phyloP scores from a whole-genome alignment of 1,140 invertebrate genomes.

The Linepithema humile region DNA sequence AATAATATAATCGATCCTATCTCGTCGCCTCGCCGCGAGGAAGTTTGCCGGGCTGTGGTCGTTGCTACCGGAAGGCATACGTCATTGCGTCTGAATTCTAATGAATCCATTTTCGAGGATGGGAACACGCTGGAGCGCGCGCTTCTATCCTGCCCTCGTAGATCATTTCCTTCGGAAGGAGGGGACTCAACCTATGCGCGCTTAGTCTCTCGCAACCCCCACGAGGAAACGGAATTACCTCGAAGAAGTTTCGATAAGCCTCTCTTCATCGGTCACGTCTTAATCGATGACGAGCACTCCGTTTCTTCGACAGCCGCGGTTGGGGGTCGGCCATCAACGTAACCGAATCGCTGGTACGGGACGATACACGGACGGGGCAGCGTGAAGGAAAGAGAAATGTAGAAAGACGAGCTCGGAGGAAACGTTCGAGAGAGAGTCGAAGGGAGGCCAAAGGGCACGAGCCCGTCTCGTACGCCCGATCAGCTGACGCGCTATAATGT shows the following conservation, averaged over 20 bases:
- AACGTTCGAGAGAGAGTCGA: conserved; percentile 45
- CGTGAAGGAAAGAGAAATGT: conserved; percentile 56
- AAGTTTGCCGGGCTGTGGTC: conserved; percentile 3
- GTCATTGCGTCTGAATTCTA: conserved; percentile 38
- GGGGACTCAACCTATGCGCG: conserved; percentile 38
- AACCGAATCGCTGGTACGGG: conserved; percentile 64
- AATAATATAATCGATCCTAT: conserved; percentile 37
- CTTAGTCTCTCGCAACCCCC: conserved; percentile 60
- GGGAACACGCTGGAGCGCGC: neutral
- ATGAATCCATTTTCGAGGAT: conserved; percentile 59
- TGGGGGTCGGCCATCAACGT: conserved; percentile 66
- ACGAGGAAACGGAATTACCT: conserved; percentile 62
- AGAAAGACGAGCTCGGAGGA: conserved; percentile 30
- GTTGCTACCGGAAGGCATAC: conserved; percentile 31
- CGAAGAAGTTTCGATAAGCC: conserved; percentile 58
- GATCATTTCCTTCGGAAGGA: conserved; percentile 42
- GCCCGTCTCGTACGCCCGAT: neutral
- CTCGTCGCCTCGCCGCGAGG: conserved; percentile 14
- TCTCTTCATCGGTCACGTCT: conserved; percentile 72
- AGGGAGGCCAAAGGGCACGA: conserved; percentile 57
- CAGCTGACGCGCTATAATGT: conserved; percentile 47
- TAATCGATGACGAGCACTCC: conserved; percentile 65
- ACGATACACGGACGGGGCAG: conserved; percentile 10
- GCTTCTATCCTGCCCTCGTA: conserved; percentile 26
- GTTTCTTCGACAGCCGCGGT: conserved; percentile 67